These are phyloP conservation scores for Seriola dumerili DNA, from an alignment of 2,113 vertebrate genomes.

Conservation along the genomic window DNA sequence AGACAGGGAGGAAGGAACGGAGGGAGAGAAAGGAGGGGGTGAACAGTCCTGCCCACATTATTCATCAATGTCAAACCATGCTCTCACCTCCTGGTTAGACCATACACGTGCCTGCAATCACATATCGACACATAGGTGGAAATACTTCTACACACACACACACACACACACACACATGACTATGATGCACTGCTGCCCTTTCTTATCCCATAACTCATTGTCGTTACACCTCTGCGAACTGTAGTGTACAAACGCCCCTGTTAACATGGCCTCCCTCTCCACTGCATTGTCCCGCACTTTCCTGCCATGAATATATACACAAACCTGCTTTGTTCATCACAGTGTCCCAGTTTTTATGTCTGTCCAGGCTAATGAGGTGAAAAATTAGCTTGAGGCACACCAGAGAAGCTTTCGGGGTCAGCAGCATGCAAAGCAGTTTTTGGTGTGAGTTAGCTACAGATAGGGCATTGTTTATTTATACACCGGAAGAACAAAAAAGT, in stretches of 20 bases:
- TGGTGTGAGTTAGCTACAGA: conserved; percentile 51
- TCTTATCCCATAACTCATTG: conserved; percentile 31
- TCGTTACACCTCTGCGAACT: conserved; percentile 31
- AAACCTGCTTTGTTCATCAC: conserved; percentile 65
- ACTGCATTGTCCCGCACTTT: conserved; percentile 15
- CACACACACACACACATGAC: background rate
- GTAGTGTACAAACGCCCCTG: background rate
- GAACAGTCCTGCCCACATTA: conserved; percentile 44
- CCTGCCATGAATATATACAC: conserved; percentile 37
- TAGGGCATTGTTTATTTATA: conserved; percentile 22
- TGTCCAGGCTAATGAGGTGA: conserved; percentile 74
- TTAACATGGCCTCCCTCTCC: conserved; percentile 15
- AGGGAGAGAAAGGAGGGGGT: background rate
- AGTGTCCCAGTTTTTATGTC: conserved; percentile 68
- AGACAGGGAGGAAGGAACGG: conserved; percentile 52
- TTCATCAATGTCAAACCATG: conserved; percentile 70
- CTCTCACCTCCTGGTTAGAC: conserved; percentile 42
- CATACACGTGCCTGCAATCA: conserved; percentile 16
- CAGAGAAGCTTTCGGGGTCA: conserved; percentile 65
- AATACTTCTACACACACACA: background rate
- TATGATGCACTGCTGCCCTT: conserved; percentile 23
- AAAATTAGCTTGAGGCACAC: conserved; percentile 72
- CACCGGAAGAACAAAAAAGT: conserved; percentile 16
- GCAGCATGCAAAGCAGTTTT: conserved; percentile 58
- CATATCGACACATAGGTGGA: conserved; percentile 19